These are phyloP conservation scores for Drosophila sp. DNA, from an alignment of 1,140 invertebrate genomes.

Conservation along the genomic window DNA sequence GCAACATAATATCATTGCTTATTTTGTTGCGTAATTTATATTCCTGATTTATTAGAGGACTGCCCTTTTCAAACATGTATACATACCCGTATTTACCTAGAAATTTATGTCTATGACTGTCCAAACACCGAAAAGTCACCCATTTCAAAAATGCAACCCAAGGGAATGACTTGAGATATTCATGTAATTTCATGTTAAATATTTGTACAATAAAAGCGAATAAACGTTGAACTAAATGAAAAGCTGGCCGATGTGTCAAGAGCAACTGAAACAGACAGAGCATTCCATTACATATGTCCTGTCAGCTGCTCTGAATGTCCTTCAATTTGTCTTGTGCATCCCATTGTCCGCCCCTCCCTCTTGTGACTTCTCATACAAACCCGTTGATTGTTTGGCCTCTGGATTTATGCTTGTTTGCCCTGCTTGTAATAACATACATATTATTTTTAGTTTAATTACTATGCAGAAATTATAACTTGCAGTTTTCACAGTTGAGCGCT, in stretches of 20 bases:
- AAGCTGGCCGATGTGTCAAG: constrained; percentile 23
- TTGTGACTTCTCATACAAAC: background rate
- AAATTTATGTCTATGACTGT: constrained; percentile 15
- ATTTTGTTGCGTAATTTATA: constrained; percentile 18
- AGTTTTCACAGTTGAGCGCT: constrained; percentile 13
- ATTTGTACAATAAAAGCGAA: constrained; percentile 53
- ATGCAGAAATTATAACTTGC: constrained; percentile 47
- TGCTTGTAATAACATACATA: constrained; percentile 41
- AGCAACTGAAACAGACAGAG: constrained; percentile 25
- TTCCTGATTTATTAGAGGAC: constrained; percentile 33
- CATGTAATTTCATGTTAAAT: constrained; percentile 57
- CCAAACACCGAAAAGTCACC: background rate
- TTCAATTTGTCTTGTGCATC: constrained; percentile 53
- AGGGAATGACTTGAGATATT: constrained; percentile 52
- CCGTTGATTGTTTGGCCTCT: constrained; percentile 40
- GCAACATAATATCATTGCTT: background rate
- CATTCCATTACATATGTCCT: constrained; percentile 47
- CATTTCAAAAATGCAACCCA: constrained; percentile 33
- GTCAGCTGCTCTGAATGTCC: constrained; percentile 25
- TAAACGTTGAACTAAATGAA: constrained; percentile 35
- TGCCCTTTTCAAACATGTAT: background rate
- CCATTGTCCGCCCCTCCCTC: constrained; percentile 1
- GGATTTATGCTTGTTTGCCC: constrained; percentile 32
- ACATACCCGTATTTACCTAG: constrained; percentile 9
- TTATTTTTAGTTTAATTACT: constrained; percentile 60